Percentiles rank a stretch among this genome's conserved stretches.
Evolutionary conservation across 2,113 vertebrate genomes (phyloP).

Genomic region (Dicaeum eximium): DNA sequence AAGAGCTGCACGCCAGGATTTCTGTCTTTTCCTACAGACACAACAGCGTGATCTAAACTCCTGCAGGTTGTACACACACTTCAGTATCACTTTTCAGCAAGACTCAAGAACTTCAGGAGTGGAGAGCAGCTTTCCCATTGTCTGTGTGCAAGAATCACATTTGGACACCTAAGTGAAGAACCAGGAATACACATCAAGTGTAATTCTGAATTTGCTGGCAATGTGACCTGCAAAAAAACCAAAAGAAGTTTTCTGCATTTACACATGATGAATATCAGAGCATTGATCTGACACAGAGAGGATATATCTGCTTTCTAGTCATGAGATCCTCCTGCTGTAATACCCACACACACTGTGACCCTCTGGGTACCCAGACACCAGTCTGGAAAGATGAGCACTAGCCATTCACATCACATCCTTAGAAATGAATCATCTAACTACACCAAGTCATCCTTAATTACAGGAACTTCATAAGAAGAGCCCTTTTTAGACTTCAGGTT

Average conservation of each 20-base stretch:
- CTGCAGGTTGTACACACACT: background rate
- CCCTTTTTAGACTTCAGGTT: slow-evolving; percentile 46
- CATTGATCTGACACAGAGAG: background rate
- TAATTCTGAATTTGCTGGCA: background rate
- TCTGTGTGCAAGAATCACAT: background rate
- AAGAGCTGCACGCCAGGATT: background rate
- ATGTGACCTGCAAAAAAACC: background rate
- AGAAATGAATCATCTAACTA: slow-evolving; percentile 42
- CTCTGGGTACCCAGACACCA: background rate
- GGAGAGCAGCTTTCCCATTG: background rate
- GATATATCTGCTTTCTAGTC: background rate
- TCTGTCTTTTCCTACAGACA: background rate
- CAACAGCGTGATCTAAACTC: background rate
- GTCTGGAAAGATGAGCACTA: background rate
- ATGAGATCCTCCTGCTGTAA: background rate
- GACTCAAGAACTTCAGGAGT: background rate
- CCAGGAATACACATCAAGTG: background rate
- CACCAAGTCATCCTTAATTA: slow-evolving; percentile 59
- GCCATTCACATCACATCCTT: slow-evolving; percentile 44
- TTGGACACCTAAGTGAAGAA: background rate
- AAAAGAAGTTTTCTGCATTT: background rate
- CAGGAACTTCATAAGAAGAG: slow-evolving; percentile 50
- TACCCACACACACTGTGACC: background rate
- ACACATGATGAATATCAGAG: background rate
- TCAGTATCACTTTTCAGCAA: background rate